Evolutionary conservation across 2,888 invertebrate species (phyloP), one percentile per base, ranked within the genome.

Genomic region (Ochropleura plecta): DNA sequence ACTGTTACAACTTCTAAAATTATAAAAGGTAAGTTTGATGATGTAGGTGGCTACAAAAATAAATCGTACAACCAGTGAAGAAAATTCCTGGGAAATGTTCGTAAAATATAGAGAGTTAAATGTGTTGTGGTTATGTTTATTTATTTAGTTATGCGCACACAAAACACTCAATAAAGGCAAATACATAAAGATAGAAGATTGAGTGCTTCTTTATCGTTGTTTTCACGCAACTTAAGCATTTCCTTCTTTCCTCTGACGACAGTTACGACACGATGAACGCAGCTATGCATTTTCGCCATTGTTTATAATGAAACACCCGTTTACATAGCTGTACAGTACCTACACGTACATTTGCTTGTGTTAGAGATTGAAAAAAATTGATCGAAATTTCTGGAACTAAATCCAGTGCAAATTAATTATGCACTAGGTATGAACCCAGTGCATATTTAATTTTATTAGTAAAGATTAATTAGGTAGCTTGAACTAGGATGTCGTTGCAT

Each of bases 211-310:
- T 9, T 3, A 16, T 59, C 40, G 57, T 59, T 59, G 1, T 4
- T 78, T 78, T 70, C 70, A 64, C 51, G n/a, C 57, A 30, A 12
- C 5, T 75, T 48, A 12, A 10, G 40, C 51, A 70, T 78, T 77
- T 77, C 78, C 64, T 59, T 8, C 12, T 64, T 64, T 16, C 12
- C 6, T 63, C 68, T 64, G 48, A 51, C 57, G n/a, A 42, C 40
- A 77, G 59, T 59, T 59, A 59, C 40, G 16, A 40, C 14, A 55
- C 64, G 59, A 64, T 51, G 18, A 20, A 20, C 46, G 10, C 46
- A 14, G 20, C 3, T 30, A 30, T 9, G 48, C 12, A 53, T 48
- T 20, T 51, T 16, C 14, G 30, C 57, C 18, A 77, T 77, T 77
- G 78, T 77, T 53, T 51, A 49, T 55, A 8, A 53, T 59, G 42